Conservation (phyloP, 2,888 invertebrate species). For the Agrotis segetum region DNA sequence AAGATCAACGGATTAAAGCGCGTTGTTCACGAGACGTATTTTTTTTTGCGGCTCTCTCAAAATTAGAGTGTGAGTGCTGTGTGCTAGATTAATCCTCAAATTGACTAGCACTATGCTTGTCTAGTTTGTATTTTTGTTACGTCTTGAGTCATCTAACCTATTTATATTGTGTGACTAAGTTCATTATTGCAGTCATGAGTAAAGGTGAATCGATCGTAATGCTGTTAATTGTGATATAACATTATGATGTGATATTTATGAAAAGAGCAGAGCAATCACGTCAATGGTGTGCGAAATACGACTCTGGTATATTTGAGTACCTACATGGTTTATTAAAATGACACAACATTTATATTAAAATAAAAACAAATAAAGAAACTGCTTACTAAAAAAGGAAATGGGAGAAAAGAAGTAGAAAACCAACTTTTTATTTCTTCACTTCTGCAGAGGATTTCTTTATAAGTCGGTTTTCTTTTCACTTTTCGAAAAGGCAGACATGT, state of each 20-base stretch:
- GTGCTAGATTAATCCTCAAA: conserved; percentile 24
- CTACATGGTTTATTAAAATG: conserved; percentile 19
- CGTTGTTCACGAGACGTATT: neutral
- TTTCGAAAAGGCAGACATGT: too few species aligned
- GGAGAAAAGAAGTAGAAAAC: too few species aligned
- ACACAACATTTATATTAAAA: too few species aligned
- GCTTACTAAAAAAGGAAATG: too few species aligned
- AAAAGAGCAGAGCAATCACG: conserved; percentile 47
- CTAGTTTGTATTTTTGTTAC: conserved; percentile 9
- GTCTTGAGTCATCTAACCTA: conserved; percentile 20
- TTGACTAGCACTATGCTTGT: conserved; percentile 13
- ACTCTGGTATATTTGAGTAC: conserved; percentile 35
- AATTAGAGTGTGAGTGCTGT: neutral
- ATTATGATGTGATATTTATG: conserved; percentile 7
- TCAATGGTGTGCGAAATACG: conserved; percentile 28
- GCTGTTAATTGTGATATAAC: too few species aligned
- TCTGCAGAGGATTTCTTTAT: too few species aligned
- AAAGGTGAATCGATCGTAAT: conserved; percentile 11
- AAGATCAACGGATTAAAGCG: neutral
- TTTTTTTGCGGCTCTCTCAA: neutral
- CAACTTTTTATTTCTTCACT: too few species aligned
- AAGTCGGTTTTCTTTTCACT: too few species aligned
- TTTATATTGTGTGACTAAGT: conserved; percentile 12
- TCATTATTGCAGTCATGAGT: conserved; percentile 5
- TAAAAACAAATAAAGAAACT: too few species aligned